phyloP scores from a whole-genome alignment of 2,797 vertebrate species.

The Mus spretus region DNA sequence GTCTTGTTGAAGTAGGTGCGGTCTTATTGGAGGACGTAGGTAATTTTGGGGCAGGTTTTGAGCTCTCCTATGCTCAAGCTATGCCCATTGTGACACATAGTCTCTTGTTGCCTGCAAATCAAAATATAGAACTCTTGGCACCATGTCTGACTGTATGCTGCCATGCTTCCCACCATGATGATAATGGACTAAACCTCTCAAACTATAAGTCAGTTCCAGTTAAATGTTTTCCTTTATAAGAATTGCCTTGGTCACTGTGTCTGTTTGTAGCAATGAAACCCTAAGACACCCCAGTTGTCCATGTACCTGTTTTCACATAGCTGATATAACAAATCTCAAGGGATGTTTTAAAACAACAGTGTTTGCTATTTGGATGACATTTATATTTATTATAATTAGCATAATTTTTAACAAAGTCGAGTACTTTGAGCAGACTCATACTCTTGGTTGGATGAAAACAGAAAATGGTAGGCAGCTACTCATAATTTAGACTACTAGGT shows the following conservation, averaged over 20 bases:
- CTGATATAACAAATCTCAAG: not conserved
- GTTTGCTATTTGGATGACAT: slow-evolving; percentile 38
- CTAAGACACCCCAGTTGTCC: not conserved
- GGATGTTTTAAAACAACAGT: not conserved
- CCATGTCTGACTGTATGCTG: not conserved
- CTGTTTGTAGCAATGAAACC: not conserved
- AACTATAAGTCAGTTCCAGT: not conserved
- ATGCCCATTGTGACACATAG: not conserved
- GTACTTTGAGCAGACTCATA: slow-evolving; percentile 31
- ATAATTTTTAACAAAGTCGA: slow-evolving; percentile 16
- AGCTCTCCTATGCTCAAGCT: not conserved
- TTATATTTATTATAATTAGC: slow-evolving; percentile 19
- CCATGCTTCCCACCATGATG: not conserved
- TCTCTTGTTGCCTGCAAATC: not conserved
- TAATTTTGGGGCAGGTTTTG: not conserved
- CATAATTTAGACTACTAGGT: not conserved
- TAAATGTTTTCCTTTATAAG: not conserved
- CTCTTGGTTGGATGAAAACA: slow-evolving; percentile 15
- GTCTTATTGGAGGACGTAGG: not conserved
- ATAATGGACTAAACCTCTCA: not conserved
- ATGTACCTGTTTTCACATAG: not conserved
- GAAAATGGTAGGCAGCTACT: not conserved
- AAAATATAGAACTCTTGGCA: not conserved
- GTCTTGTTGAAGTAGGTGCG: not conserved
- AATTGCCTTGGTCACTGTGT: not conserved